Conservation (phyloP, 2,888 invertebrate genomes). For the Cepaea hortensis region DNA sequence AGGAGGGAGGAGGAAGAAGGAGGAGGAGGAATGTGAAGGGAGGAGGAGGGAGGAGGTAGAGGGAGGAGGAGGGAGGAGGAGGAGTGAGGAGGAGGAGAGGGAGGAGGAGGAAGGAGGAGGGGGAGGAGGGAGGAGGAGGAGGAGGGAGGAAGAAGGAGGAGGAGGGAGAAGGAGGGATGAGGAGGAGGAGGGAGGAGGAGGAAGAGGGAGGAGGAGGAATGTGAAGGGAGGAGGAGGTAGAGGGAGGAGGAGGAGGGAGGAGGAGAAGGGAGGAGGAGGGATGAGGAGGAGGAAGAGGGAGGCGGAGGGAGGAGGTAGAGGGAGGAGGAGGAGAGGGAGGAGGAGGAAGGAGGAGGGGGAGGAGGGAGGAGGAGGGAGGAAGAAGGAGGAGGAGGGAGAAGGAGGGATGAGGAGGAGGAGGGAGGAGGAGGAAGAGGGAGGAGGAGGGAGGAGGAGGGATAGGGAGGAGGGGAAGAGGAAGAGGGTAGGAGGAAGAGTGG, state of each 20-base stretch:
- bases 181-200: no score
- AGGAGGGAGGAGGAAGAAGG: not conserved
- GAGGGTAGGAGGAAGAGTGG: no score
- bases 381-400: not conserved
- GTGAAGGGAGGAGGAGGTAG: not conserved
- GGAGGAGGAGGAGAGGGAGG: not conserved
- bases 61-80: not conserved
- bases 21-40: not conserved
- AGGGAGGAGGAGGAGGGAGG: not conserved
- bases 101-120: not conserved
- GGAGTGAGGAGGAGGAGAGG: no score
- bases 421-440: not conserved
- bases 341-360: no score
- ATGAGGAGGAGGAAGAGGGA: no score
- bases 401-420: no score
- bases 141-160: slow-evolving; percentile 8
- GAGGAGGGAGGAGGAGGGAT: slow-evolving; percentile 12
- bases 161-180: not conserved
- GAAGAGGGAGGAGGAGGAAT: no score
- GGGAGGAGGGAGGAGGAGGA: not conserved
- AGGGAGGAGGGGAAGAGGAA: slow-evolving; percentile 11
- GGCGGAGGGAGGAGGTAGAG: no score
- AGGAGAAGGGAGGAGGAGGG: not conserved
- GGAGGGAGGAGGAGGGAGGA: not conserved
- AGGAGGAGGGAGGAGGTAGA: not conserved